phyloP scores from a whole-genome alignment of 2,888 invertebrate genomes.

The Microctonus aethiopoides region DNA sequence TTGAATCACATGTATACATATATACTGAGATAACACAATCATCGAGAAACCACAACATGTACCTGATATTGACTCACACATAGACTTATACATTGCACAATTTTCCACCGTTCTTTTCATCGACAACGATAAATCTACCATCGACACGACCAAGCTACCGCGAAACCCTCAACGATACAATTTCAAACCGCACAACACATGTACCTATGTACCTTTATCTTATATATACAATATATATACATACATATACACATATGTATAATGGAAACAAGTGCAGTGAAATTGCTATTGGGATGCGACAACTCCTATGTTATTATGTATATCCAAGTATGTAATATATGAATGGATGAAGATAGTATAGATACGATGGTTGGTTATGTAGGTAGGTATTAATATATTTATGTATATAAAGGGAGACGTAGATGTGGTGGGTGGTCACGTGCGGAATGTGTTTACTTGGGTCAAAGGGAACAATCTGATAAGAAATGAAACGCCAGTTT shows the following conservation, averaged over 20 bases:
- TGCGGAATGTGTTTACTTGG: slow-evolving; percentile 10
- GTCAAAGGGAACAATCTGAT: slow-evolving; percentile 28
- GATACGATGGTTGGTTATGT: not conserved
- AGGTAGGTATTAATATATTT: not conserved
- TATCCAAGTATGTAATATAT: slow-evolving; percentile 9
- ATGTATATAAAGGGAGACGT: no score
- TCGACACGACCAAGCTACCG: slow-evolving; percentile 29
- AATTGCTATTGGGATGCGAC: slow-evolving; percentile 27
- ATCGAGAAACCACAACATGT: no score
- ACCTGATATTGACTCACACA: no score
- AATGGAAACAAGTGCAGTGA: not conserved
- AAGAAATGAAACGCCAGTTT: not conserved
- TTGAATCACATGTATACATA: not conserved
- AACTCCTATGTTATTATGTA: slow-evolving; percentile 30
- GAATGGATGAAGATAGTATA: not conserved
- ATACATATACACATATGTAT: not conserved
- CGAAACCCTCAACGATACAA: slow-evolving; percentile 28
- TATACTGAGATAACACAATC: no score
- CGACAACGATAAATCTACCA: slow-evolving; percentile 23
- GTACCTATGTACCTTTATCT: not conserved
- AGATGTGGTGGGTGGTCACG: slow-evolving; percentile 3
- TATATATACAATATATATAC: no score
- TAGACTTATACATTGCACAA: not conserved
- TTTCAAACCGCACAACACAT: slow-evolving; percentile 15
- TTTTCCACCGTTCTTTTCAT: slow-evolving; percentile 19